Percentiles rank a stretch among this genome's conserved stretches.
phyloP scores from a whole-genome alignment of 1,140 invertebrate genomes.

The Heliconius eleuchia region DNA sequence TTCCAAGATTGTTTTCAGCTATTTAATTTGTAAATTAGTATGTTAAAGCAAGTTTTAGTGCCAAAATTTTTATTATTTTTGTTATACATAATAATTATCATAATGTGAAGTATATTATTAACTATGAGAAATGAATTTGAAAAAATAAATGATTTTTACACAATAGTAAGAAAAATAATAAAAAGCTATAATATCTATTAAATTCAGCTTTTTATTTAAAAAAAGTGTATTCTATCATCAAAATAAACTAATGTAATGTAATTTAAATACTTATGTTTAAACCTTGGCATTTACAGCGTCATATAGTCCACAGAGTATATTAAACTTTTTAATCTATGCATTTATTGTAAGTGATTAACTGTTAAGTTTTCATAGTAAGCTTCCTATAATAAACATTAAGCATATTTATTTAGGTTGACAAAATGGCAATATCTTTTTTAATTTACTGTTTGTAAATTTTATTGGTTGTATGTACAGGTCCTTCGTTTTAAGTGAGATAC shows the following conservation, averaged over 20 bases:
- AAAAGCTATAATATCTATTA: neutral
- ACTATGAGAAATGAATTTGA: neutral
- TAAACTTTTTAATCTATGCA: constrained; percentile 14
- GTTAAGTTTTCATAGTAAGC: constrained; percentile 19
- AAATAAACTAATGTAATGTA: neutral
- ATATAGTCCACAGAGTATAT: neutral
- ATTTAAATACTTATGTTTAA: neutral
- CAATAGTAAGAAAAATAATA: neutral
- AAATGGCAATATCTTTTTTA: constrained; percentile 25
- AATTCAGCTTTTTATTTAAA: neutral
- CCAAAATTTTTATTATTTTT: constrained; percentile 25
- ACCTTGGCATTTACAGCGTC: neutral
- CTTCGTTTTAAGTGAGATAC: constrained; percentile 34
- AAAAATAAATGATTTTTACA: neutral
- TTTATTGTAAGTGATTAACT: constrained; percentile 23
- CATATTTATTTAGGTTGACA: constrained; percentile 27
- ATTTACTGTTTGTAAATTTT: constrained; percentile 27
- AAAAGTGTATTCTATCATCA: neutral
- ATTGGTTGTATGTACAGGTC: constrained; percentile 34
- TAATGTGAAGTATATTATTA: neutral
- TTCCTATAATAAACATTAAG: constrained; percentile 16
- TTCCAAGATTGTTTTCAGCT: neutral
- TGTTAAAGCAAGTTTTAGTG: constrained; percentile 21
- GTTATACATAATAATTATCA: neutral
- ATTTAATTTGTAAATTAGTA: neutral